A percentile compares a stretch with the other conserved stretches of the same genome.
These are phyloP conservation scores for Metridium senile DNA, from an alignment of 92 coral and sea anemone species.

Conservation along the genomic window DNA sequence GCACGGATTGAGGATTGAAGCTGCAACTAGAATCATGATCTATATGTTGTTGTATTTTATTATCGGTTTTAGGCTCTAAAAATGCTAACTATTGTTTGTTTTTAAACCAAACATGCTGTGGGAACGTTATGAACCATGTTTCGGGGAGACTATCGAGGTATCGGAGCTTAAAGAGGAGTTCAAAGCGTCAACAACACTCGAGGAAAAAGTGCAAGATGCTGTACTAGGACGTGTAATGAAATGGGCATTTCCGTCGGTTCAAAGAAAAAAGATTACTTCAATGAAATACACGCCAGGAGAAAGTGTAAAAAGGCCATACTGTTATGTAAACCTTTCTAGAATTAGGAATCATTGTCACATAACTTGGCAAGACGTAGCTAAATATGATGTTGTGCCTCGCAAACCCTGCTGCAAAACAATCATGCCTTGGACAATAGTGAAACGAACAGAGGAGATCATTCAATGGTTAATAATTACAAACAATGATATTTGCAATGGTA, in stretches of 20 bases:
- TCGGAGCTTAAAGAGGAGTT: no score
- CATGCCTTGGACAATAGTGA: conserved; percentile 15
- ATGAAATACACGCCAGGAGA: no score
- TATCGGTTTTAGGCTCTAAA: no score
- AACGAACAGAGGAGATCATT: neutral
- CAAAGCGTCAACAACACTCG: no score
- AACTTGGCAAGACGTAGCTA: neutral
- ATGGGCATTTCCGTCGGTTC: neutral
- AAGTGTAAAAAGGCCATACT: neutral
- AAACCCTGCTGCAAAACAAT: conserved; percentile 1
- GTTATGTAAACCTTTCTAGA: neutral
- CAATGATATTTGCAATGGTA: conserved; percentile 17
- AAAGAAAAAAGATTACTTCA: neutral
- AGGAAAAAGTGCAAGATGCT: no score
- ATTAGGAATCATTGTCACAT: neutral
- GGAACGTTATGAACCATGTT: no score
- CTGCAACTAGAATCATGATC: no score
- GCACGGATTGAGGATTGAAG: no score
- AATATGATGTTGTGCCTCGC: conserved; percentile 9
- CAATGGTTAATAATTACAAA: conserved; percentile 26
- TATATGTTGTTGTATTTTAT: no score
- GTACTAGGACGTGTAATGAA: neutral
- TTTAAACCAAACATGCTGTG: no score
- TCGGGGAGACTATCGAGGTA: no score
- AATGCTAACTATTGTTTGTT: no score